Evolutionary conservation across 2,797 vertebrate genomes (phyloP), one percentile per base, ranked within the genome.

Genomic region (Jordanella pulchra): DNA sequence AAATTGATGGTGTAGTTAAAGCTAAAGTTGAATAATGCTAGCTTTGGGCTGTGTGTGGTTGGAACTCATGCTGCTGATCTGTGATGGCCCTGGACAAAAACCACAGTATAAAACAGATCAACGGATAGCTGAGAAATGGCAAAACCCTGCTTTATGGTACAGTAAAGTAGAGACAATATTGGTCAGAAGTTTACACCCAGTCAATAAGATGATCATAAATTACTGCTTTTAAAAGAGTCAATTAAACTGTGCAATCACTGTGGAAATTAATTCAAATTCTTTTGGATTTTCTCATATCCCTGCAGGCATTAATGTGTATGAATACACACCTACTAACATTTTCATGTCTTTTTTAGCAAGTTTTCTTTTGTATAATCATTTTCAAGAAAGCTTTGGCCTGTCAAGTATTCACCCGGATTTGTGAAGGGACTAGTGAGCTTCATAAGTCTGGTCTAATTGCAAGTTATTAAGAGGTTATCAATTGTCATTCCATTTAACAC

Each of bases 21-120:
- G 82, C 75, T 73, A 70, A 25, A 78, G 79, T 72, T 82, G 81
- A 87, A 80, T 89, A 82, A 89, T 84, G 77, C 72, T 76, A 23
- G 78, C 90, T 83, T 32, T 67, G 82, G 86, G 87, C 78, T 72
- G 75, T 73, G 75, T 65, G 71, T 60, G 74, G 69, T 58, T 68
- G 60, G 51, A 66, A 42, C 66, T 73, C 71, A 35, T 67, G 69
- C 55, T 73, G 66, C 60, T 67, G 81, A 86, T 84, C 75, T 79
- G 42, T 72, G 73, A 78, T 63, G 70, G 68, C 76, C 72, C 69
- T 47, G 61, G 71, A 55, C 55, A 35, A 79, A 53, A 23, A 71
- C 35, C 72, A n/a, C n/a, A 80, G 71, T 60, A 61, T 14, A 56
- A 75, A 77, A 67, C 45, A 65, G 45, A 67, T 74, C 13, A 67